Evolutionary conservation across 2,888 invertebrate genomes (phyloP), one percentile per base, ranked within the genome.

Genomic region (Amiota mariae): DNA sequence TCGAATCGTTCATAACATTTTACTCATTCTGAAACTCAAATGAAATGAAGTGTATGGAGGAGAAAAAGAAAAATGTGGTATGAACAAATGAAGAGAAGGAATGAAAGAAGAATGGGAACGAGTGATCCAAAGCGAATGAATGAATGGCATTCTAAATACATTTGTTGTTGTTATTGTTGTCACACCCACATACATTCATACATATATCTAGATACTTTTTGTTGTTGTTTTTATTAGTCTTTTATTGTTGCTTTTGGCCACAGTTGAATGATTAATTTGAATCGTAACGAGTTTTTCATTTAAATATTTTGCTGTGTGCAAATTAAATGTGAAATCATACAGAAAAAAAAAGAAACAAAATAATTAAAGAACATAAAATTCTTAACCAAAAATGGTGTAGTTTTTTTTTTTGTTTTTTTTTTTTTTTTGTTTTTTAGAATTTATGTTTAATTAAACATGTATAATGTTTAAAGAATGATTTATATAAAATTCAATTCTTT

Each of bases 321-420:
- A 70, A 63, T 56, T 67, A 73, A 48, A 54, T 54, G n/a, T 54
- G 13, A 71, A 76, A 78, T 82, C 77, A 78, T 82, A 79, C 72
- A 66, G n/a, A 70, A 36, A 57, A 15, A 78, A 76, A 76, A 79
- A 77, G 70, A 76, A 51, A 77, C 81, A 75, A 85, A 84, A 71
- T 75, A 77, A 68, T 73, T 75, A 79, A 79, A 76, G 76, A 74
- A 80, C 76, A 71, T 80, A 75, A 75, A 76, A 78, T 81, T 78
- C 75, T 76, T 75, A 68, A 73, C 63, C 74, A 75, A 76, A 79
- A 74, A 75, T 76, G 73, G 75, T 20, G 13, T 67, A n/a, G 10
- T 47, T 15, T 20, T 57, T n/a, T 57, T 2, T 57, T 10, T 57
- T 20, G 20, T 57, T 57, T 56, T 56, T 9, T 56, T 56, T 9